These are phyloP conservation scores for Erynnis tages DNA, from an alignment of 2,888 invertebrate genomes.

Conservation along the genomic window DNA sequence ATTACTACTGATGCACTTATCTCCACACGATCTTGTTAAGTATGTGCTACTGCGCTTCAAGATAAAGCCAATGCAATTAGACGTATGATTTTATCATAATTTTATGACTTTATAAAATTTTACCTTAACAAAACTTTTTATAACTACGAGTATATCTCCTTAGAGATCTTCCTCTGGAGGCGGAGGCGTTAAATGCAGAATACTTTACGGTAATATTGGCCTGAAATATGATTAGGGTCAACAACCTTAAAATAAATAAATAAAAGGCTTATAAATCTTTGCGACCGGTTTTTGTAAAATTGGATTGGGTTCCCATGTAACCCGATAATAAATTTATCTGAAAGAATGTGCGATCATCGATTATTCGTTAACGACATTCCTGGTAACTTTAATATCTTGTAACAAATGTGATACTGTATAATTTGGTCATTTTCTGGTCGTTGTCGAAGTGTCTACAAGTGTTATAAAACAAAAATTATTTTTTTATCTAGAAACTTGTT, in stretches of 20 bases:
- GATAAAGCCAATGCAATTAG: not conserved
- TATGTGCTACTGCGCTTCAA: not conserved
- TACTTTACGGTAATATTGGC: not conserved
- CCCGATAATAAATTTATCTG: constrained; percentile 6
- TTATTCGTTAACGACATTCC: not conserved
- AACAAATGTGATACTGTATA: not conserved
- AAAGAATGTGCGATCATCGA: not conserved
- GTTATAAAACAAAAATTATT: no score
- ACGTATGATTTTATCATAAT: not conserved
- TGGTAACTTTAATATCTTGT: not conserved
- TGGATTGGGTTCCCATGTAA: constrained; percentile 5
- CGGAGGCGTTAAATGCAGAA: no score
- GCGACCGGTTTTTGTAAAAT: not conserved
- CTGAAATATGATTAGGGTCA: not conserved
- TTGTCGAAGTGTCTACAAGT: no score
- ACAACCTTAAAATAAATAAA: not conserved
- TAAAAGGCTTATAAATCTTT: not conserved
- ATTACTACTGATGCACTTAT: not conserved
- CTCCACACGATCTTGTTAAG: constrained; percentile 5
- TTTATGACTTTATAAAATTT: not conserved
- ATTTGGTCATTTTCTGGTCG: no score
- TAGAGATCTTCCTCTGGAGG: no score
- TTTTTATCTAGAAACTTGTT: no score
- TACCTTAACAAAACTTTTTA: no score
- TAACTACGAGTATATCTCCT: no score